A percentile compares a stretch with the other conserved stretches of the same genome.
Conservation (phyloP, 2,113 vertebrate species). For the Brachyistius frenatus region DNA sequence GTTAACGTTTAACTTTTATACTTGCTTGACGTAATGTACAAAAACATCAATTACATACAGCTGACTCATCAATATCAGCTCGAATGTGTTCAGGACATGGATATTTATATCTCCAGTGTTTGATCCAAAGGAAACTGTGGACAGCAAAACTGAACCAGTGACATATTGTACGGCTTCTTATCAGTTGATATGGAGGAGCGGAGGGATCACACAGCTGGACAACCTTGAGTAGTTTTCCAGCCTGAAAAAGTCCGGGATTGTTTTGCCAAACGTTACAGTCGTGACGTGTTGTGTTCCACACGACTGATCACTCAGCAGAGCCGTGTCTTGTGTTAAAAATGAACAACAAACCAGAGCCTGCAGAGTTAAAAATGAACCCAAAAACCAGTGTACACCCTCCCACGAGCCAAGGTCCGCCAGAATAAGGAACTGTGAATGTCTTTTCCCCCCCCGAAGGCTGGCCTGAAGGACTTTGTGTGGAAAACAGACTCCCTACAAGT, state of each 20-base stretch:
- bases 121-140: neutral
- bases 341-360: slow-evolving; percentile 12
- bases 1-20: slow-evolving; percentile 33
- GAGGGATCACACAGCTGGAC: slow-evolving; percentile 38
- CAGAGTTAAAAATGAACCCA: slow-evolving; percentile 66
- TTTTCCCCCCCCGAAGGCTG: neutral
- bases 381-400: slow-evolving; percentile 23
- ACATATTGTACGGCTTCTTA: slow-evolving; percentile 61
- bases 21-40: slow-evolving; percentile 34
- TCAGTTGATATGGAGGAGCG: slow-evolving; percentile 41
- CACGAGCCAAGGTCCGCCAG: slow-evolving; percentile 66
- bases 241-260: slow-evolving; percentile 8
- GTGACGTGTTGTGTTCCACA: slow-evolving; percentile 2
- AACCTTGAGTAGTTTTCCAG: slow-evolving; percentile 56
- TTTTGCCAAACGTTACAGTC: slow-evolving; percentile 15
- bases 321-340: slow-evolving; percentile 1
- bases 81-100: neutral
- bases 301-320: neutral
- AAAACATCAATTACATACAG: neutral
- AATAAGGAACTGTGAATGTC: slow-evolving; percentile 41
- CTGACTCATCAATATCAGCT: slow-evolving; percentile 12
- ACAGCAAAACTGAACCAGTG: slow-evolving; percentile 5
- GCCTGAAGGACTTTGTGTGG: slow-evolving; percentile 13
- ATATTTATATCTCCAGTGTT: slow-evolving; percentile 33
- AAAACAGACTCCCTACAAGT: slow-evolving; percentile 44